Base-by-base conservation (phyloP, 2,797 vertebrate species). In the Lacerta bilineata region DNA sequence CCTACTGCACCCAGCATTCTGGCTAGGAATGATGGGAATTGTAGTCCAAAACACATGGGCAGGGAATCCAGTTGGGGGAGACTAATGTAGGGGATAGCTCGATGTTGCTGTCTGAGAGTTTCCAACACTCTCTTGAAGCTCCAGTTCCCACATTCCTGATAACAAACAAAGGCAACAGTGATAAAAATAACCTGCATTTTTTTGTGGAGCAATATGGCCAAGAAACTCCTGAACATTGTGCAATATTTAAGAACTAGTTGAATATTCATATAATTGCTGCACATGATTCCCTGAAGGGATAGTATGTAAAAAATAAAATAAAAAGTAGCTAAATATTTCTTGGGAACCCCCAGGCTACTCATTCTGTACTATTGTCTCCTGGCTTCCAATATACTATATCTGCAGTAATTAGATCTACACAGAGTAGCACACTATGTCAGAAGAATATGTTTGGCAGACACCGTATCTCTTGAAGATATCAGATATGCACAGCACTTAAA, bases 391-490 rank as follows among this genome's bases (percentile, higher is more conserved):
- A 27, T 76, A 85, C 1, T 15, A n/a, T n/a, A 68, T 84, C 86
- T 3, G 0, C 2, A 86, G 84, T 80, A 91, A 92, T 85, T 68
- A 93, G 85, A 66, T 92, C 90, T 86, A 69, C 84, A 39, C 55
- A 83, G 83, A 85, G 91, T 84, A 90, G 90, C 72, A 93, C 90
- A 78, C 66, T 3, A 36, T 0, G 1, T 85, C 89, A 92, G 93
- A 76, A 94, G 84, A 23, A 8, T 81, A 94, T 92, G 84, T 91
- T 92, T 76, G 88, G 88, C 78, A 50, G 91, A 87, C 83, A 8
- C 27, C 55, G 39, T 80, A 91, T 93, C 92, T 95, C 85, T 81
- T 93, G 86, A 90, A 89, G 83, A 80, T 93, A 92, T 92, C 83
- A 88, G 92, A 93, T 69, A 80, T 18, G 90, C 94, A 84, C 87